Percentiles rank a stretch among this genome's conserved stretches.
Evolutionary conservation across 2,113 vertebrate genomes (phyloP).

Genomic region (Larimichthys crocea): DNA sequence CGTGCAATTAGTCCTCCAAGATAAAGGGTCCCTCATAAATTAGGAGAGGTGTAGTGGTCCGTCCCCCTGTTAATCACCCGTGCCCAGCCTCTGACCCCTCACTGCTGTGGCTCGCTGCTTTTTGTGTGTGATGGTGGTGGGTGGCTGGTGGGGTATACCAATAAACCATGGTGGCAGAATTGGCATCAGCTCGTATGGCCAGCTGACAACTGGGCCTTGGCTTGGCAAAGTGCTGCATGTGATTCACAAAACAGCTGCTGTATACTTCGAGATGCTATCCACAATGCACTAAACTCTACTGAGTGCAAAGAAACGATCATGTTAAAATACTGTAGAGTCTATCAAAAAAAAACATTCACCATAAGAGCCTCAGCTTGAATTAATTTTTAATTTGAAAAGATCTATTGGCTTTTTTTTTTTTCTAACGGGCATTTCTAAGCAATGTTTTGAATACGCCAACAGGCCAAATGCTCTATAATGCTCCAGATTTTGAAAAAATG

Average conservation of each 20-base stretch:
- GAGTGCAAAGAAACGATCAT: background rate
- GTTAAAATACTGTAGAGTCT: background rate
- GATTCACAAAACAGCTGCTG: slow-evolving; percentile 50
- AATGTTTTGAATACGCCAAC: slow-evolving; percentile 22
- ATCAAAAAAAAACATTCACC: slow-evolving; percentile 8
- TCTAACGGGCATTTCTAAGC: background rate
- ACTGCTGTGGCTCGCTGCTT: slow-evolving; percentile 51
- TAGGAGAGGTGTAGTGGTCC: slow-evolving; percentile 66
- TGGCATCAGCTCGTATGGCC: slow-evolving; percentile 38
- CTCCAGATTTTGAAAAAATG: slow-evolving; percentile 32
- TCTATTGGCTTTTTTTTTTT: background rate
- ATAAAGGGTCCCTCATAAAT: slow-evolving; percentile 71
- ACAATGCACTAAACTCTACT: background rate
- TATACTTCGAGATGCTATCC: slow-evolving; percentile 6
- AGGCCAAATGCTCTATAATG: slow-evolving; percentile 12
- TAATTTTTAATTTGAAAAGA: background rate
- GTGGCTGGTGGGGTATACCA: slow-evolving; percentile 51
- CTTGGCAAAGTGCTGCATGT: slow-evolving; percentile 32
- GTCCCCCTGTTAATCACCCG: slow-evolving; percentile 72
- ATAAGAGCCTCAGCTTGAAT: background rate
- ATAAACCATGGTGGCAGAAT: slow-evolving; percentile 65
- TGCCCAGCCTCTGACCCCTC: slow-evolving; percentile 70
- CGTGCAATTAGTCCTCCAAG: slow-evolving; percentile 79
- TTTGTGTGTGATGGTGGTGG: slow-evolving; percentile 49
- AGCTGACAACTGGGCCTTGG: slow-evolving; percentile 23